These are phyloP conservation scores for Cossypha polioptera DNA, from an alignment of 2,797 vertebrate genomes.

Conservation along the genomic window DNA sequence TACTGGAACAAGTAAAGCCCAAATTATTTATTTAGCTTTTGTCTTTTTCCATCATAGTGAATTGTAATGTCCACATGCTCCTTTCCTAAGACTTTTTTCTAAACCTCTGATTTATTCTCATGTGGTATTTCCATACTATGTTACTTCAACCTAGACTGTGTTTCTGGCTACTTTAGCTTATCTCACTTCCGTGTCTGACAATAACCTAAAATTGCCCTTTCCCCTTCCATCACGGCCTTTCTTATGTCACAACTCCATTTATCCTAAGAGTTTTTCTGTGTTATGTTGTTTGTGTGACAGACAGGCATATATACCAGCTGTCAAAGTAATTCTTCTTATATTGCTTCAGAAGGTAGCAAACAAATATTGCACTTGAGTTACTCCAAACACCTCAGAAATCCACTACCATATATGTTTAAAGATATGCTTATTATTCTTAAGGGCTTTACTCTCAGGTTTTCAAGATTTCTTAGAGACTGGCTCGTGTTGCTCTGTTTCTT, in stretches of 20 bases:
- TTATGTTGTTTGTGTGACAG: constrained; percentile 24
- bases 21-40: not conserved
- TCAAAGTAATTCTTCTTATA: not conserved
- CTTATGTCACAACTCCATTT: not conserved
- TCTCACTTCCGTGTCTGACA: not conserved
- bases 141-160: not conserved
- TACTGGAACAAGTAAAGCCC: not conserved
- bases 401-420: not conserved
- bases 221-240: not conserved
- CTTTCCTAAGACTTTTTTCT: not conserved
- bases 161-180: not conserved
- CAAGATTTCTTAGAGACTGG: not conserved
- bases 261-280: not conserved
- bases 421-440: not conserved
- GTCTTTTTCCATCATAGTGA: not conserved
- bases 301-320: not conserved
- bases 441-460: not conserved
- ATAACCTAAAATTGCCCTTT: not conserved
- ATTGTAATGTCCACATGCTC: not conserved
- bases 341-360: not conserved
- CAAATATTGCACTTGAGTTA: not conserved
- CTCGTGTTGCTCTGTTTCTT: not conserved
- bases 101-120: not conserved
- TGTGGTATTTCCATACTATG: not conserved
- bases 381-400: not conserved